Percentiles rank a stretch among this genome's conserved stretches.
Evolutionary conservation across 1,140 invertebrate genomes (phyloP).

Genomic region (Drosophila kurseongensis): DNA sequence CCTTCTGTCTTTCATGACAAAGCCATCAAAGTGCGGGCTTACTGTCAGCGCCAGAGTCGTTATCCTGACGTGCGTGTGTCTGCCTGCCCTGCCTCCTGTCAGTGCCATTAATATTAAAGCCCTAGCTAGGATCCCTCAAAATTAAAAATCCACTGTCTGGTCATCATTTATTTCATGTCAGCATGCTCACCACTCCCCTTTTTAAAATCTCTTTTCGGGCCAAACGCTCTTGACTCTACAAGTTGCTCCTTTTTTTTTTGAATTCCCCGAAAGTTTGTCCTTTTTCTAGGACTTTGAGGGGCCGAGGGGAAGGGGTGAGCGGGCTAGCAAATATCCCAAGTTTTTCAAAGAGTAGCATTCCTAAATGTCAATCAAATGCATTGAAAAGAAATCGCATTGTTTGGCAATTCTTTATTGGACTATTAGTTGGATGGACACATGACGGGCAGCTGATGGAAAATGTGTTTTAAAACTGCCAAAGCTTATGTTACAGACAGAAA

Average conservation of each 20-base stretch:
- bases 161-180: conserved; percentile 66
- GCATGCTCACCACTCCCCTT: conserved; percentile 2
- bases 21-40: conserved; percentile 47
- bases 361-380: conserved; percentile 32
- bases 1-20: conserved; percentile 31
- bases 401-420: conserved; percentile 10
- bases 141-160: conserved; percentile 68
- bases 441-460: not conserved
- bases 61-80: conserved; percentile 36
- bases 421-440: conserved; percentile 19
- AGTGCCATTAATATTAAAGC: conserved; percentile 43
- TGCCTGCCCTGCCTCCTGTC: conserved; percentile 34
- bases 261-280: conserved; percentile 5
- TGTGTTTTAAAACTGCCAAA: not conserved
- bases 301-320: too few species aligned
- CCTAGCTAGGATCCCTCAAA: conserved; percentile 27
- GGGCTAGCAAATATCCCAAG: conserved; percentile 1
- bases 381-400: conserved; percentile 27
- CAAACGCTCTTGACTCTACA: not conserved
- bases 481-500: not conserved
- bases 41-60: conserved; percentile 46
- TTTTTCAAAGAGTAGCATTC: conserved; percentile 36
- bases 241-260: not conserved
- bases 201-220: not conserved
- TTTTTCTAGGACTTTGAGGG: not conserved